Evolutionary conservation across 1,140 invertebrate species (phyloP), one percentile per base, ranked within the genome.

Genomic region (Aporrectodea caliginosa): DNA sequence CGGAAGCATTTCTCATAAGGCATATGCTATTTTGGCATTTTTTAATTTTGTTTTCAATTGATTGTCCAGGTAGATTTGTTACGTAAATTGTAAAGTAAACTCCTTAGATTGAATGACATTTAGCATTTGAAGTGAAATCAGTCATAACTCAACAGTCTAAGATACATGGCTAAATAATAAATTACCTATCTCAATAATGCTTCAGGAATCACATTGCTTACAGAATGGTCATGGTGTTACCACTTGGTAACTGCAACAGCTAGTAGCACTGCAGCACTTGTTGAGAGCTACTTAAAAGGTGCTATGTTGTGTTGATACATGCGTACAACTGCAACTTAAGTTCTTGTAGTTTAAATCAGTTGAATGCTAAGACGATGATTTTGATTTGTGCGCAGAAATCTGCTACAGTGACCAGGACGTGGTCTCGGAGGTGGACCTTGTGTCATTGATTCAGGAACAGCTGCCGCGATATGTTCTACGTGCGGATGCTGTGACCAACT

Each of bases 401-500:
- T 58, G 43, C 43, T 58, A 58, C 43, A 58, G 43, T 22, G 43
- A 58, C 43, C 43, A 12, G 43, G 22, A 22, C 43, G 6, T 58
- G 43, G 68, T 86, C 16, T 84, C 86, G 92, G 90, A 98, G 91
- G 95, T 98, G 83, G 96, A 98, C 89, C 95, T 98, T 85, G 93
- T 98, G 86, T 96, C 94, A 88, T 90, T 98, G 83, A 89, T 98
- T 73, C 93, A 98, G 89, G 96, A 98, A 88, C 93, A 96, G 89
- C 96, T 98, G 88, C 96, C 96, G 73, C 93, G 92, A 85, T 98
- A 98, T 87, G 94, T 93, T 87, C 91, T 98, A 73, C 91, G 96
- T 88, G 95, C 95, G 75, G 96, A 98, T 89, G 94, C 94, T 79
- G 91, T 97, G 80, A 97, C 95, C n/a, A 91, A 94, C 86, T 98